phyloP scores from a whole-genome alignment of 2,888 invertebrate species.

The Zaprionus lineosus region DNA sequence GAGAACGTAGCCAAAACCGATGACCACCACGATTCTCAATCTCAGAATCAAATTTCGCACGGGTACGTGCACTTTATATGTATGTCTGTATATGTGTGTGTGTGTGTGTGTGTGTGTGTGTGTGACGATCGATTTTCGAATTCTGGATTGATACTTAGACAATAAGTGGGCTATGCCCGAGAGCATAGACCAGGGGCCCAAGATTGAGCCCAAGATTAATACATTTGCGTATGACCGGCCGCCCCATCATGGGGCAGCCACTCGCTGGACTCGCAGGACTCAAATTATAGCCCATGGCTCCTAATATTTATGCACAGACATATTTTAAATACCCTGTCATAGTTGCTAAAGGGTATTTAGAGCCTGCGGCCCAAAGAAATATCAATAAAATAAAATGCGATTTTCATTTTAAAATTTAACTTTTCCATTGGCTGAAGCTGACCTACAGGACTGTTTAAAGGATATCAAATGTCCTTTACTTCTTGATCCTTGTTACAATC shows the following conservation, averaged over 20 bases:
- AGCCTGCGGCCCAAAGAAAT: too few species aligned
- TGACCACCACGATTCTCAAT: conserved; percentile 32
- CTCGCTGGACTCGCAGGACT: not conserved
- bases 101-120: too few species aligned
- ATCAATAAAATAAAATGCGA: too few species aligned
- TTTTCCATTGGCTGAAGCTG: too few species aligned
- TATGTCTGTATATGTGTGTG: not conserved
- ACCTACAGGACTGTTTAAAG: too few species aligned
- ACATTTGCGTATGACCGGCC: conserved; percentile 6
- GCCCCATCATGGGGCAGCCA: too few species aligned
- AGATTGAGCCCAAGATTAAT: conserved; percentile 20
- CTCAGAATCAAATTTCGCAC: conserved; percentile 38
- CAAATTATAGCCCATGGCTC: conserved; percentile 10
- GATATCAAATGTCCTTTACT: too few species aligned
- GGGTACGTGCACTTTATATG: conserved; percentile 1
- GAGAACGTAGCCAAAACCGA: conserved; percentile 31
- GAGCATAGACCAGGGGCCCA: conserved; percentile 21
- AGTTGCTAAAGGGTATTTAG: too few species aligned
- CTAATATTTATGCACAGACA: not conserved
- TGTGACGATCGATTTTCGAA: not conserved
- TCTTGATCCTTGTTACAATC: too few species aligned
- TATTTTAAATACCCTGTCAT: not conserved
- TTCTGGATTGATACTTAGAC: conserved; percentile 22
- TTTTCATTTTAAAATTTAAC: too few species aligned
- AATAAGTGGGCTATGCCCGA: conserved; percentile 21